Percentiles rank a stretch among this genome's conserved stretches.
phyloP scores from a whole-genome alignment of 2,113 vertebrate genomes.

The Benitochromis conjunctus region DNA sequence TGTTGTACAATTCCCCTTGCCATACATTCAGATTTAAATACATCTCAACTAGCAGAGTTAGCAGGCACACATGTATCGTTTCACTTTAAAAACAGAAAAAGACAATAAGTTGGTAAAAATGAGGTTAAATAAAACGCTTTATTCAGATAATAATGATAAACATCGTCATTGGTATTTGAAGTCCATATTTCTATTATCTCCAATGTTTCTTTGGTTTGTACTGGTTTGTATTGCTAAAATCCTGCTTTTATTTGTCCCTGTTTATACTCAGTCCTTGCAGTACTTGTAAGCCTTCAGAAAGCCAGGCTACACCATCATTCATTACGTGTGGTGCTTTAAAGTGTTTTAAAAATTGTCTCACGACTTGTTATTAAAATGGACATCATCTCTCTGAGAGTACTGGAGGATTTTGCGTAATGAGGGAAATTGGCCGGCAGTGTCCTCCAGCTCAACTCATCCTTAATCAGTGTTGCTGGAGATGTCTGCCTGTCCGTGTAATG shows the following conservation, averaged over 20 bases:
- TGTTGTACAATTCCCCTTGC: not conserved
- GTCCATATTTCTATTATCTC: not conserved
- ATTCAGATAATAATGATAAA: not conserved
- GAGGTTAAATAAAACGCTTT: not conserved
- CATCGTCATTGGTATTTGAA: not conserved
- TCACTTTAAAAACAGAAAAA: not conserved
- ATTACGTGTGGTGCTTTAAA: constrained; percentile 10
- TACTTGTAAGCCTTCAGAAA: not conserved
- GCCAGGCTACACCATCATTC: not conserved
- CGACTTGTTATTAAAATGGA: constrained; percentile 37
- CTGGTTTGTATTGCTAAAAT: not conserved
- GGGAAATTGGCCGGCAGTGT: constrained; percentile 33
- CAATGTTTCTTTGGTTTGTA: not conserved
- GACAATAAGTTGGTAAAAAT: not conserved
- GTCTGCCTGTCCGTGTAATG: constrained; percentile 24
- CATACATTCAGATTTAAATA: not conserved
- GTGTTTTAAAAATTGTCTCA: constrained; percentile 16
- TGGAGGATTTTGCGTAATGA: constrained; percentile 42
- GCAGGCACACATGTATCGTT: not conserved
- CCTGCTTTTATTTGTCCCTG: not conserved
- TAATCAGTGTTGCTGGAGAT: constrained; percentile 7
- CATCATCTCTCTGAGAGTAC: constrained; percentile 22
- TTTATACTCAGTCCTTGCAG: not conserved
- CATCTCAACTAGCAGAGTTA: not conserved
- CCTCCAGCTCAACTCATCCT: constrained; percentile 34